phyloP scores from a whole-genome alignment of 2,113 vertebrate species.

The Hippocampus mohnikei region DNA sequence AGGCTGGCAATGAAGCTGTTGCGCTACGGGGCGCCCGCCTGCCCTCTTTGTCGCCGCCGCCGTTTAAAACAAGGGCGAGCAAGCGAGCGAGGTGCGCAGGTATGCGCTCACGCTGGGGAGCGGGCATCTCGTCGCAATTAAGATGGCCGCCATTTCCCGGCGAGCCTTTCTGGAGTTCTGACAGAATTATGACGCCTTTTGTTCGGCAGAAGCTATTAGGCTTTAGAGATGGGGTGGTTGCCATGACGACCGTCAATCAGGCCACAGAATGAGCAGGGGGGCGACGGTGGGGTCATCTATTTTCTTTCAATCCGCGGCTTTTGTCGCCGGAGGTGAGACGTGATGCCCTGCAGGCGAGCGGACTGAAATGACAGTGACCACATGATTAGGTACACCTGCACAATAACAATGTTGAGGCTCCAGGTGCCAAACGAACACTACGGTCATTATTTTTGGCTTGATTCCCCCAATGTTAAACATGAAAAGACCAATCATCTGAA shows the following conservation, averaged over 20 bases:
- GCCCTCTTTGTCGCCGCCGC: conserved; percentile 44
- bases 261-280: conserved; percentile 33
- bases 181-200: conserved; percentile 59
- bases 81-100: conserved; percentile 28
- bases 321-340: conserved; percentile 13
- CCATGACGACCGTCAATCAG: conserved; percentile 53
- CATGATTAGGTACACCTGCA: background rate
- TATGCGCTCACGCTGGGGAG: conserved; percentile 27
- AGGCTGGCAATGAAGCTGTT: conserved; percentile 23
- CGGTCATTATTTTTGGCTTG: background rate
- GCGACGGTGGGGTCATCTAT: conserved; percentile 3
- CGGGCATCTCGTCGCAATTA: conserved; percentile 56
- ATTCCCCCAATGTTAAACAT: conserved; percentile 10
- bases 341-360: conserved; percentile 1
- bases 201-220: conserved; percentile 54
- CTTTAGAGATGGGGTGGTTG: conserved; percentile 53
- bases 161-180: conserved; percentile 40
- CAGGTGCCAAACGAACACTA: background rate
- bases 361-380: background rate
- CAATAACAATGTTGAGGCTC: no score
- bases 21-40: conserved; percentile 17
- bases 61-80: conserved; percentile 31
- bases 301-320: conserved; percentile 31
- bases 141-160: conserved; percentile 46
- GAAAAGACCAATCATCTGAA: conserved; percentile 2